Percentiles rank a stretch among this genome's conserved stretches.
These are phyloP conservation scores for Anabacerthia variegaticeps DNA, from an alignment of 2,797 vertebrate species.

Conservation along the genomic window DNA sequence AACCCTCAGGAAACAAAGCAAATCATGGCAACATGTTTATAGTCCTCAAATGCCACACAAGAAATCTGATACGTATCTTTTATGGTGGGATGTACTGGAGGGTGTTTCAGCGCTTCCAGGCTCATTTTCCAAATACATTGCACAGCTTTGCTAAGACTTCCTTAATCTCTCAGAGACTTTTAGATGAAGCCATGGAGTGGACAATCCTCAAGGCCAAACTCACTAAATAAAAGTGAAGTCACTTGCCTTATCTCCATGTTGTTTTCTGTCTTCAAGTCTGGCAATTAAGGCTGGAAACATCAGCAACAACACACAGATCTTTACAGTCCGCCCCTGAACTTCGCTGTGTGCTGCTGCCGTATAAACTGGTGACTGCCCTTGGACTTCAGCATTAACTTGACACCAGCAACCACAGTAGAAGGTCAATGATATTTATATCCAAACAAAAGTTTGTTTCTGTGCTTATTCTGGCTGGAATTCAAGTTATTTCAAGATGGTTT, in stretches of 20 bases:
- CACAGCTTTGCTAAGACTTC: not conserved
- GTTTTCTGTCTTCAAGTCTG: not conserved
- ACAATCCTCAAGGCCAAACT: constrained; percentile 1
- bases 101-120: constrained; percentile 50
- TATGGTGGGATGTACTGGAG: constrained; percentile 60
- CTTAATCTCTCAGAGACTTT: not conserved
- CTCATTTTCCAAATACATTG: constrained; percentile 65
- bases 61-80: constrained; percentile 69
- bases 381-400: constrained; percentile 17
- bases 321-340: not conserved
- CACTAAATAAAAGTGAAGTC: not conserved
- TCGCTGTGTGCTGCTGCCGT: not conserved
- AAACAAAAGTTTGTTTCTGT: not conserved
- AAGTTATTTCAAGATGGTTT: not conserved
- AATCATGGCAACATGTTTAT: constrained; percentile 79
- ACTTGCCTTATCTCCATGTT: not conserved
- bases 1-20: constrained; percentile 74
- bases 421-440: not conserved
- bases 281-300: not conserved
- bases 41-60: constrained; percentile 72
- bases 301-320: not conserved
- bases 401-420: not conserved
- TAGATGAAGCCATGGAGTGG: not conserved
- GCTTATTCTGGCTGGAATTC: not conserved
- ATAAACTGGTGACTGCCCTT: not conserved